Base-by-base conservation (phyloP, 2,797 vertebrate genomes). In the Coreius guichenoti region DNA sequence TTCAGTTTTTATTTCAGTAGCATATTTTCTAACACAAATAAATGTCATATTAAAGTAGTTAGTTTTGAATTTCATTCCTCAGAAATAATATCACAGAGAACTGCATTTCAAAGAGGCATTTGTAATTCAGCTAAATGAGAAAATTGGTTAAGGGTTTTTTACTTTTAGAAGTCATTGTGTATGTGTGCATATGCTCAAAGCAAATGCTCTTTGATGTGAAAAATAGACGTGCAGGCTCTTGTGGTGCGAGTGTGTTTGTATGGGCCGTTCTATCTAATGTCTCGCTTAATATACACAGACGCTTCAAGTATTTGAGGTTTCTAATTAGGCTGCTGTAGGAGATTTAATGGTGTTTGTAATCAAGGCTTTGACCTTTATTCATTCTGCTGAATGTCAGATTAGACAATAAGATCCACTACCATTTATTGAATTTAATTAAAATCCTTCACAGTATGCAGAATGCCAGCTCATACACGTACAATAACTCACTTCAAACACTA, bases 361-460 rank as follows among this genome's bases (percentile, higher is more conserved):
- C 9, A 86, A 67, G 80, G 63, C 49, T 58, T 80, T 80, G 73
- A 65, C 72, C 51, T 58, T 79, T 43, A 49, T 49, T 68, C 56
- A 70, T 82, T 77, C 54, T 73, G 67, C 70, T 68, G 83, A 36
- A 67, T 84, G 61, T 72, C 43, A 72, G 23, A 77, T 84, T 68
- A 68, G 49, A 77, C 7, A 17, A 68, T 43, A 31, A 54, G 47
- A 68, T 77, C 61, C 36, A 36, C 81, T 29, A 58, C 16, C n/a
- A 14, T 79, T 19, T 65, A 79, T 79, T 45, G 58, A 79, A 63
- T 79, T 58, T 67, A 74, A 76, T 83, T 49, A 43, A 76, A 83
- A 68, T 68, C 29, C 31, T 80, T 80, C 45, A 49, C 73, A 54
- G 31, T 43, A 68, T 83, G 73, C 61, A 77, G 43, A 33, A 74